Percentiles rank a stretch among this genome's conserved stretches.
These are phyloP conservation scores for Sebastes hubbsi DNA, from an alignment of 2,797 vertebrate species.

Conservation along the genomic window DNA sequence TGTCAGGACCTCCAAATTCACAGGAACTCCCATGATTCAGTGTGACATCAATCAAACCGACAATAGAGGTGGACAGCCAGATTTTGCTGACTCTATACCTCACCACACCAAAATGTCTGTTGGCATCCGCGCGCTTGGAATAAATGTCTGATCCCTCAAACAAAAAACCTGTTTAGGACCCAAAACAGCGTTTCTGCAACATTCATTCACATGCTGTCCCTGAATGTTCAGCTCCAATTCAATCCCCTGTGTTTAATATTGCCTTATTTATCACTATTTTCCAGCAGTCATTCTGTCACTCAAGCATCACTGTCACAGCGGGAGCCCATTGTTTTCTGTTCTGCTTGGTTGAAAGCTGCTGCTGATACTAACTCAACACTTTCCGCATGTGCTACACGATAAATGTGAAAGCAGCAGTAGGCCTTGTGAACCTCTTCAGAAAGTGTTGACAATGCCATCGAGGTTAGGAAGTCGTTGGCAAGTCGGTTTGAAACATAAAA, in stretches of 20 bases:
- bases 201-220: constrained; percentile 15
- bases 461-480: constrained; percentile 16
- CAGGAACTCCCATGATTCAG: constrained; percentile 15
- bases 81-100: constrained; percentile 30
- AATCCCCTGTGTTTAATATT: constrained; percentile 29
- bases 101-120: not conserved
- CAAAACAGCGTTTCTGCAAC: not conserved
- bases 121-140: not conserved
- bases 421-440: constrained; percentile 12
- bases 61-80: constrained; percentile 7
- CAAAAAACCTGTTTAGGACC: constrained; percentile 5
- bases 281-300: constrained; percentile 51
- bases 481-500: constrained; percentile 9
- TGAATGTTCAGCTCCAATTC: constrained; percentile 23
- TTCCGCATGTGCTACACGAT: constrained; percentile 29
- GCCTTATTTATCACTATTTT: constrained; percentile 58
- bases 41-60: constrained; percentile 33
- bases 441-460: constrained; percentile 15
- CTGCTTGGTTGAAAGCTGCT: constrained; percentile 49
- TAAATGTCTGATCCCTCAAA: not conserved
- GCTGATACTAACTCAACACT: constrained; percentile 48
- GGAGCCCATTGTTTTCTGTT: constrained; percentile 53
- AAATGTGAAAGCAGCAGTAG: constrained; percentile 37
- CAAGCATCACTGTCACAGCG: constrained; percentile 51
- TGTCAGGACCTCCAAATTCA: constrained; percentile 23